phyloP scores from a whole-genome alignment of 2,113 vertebrate genomes.

The Symphodus melops region DNA sequence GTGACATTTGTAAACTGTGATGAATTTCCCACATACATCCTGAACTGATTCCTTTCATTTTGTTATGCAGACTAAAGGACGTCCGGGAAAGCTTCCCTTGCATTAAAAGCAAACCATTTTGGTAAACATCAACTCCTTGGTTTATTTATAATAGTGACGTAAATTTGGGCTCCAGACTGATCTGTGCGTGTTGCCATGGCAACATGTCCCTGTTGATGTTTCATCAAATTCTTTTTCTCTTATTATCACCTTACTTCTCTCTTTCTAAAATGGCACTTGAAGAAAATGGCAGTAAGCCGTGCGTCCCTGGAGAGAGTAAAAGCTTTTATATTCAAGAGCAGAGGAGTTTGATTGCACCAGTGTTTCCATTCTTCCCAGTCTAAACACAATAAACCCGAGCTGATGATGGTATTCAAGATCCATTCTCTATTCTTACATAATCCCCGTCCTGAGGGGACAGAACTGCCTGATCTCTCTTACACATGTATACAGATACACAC shows the following conservation, averaged over 20 bases:
- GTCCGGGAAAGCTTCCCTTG: not conserved
- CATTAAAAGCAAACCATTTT: not conserved
- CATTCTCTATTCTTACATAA: slow-evolving; percentile 63
- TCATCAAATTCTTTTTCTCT: not conserved
- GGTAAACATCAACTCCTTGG: not conserved
- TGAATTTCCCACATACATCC: not conserved
- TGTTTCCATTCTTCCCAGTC: slow-evolving; percentile 59
- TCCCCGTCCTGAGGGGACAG: slow-evolving; percentile 54
- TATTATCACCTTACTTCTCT: not conserved
- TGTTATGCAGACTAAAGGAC: not conserved
- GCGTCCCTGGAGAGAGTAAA: slow-evolving; percentile 16
- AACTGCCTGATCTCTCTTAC: slow-evolving; percentile 53
- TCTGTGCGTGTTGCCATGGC: not conserved
- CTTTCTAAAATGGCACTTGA: not conserved
- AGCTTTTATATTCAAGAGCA: slow-evolving; percentile 20
- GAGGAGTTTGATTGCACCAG: slow-evolving; percentile 29
- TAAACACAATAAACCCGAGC: slow-evolving; percentile 29
- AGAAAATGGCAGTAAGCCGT: not conserved
- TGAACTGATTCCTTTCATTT: not conserved
- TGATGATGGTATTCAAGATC: slow-evolving; percentile 48
- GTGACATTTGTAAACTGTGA: not conserved
- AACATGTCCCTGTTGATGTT: not conserved
- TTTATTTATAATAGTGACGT: not conserved
- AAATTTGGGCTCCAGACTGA: not conserved
- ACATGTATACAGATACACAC: not conserved